Evolutionary conservation across 2,113 vertebrate genomes (phyloP), one percentile per base, ranked within the genome.

Genomic region (Emberiza fucata): DNA sequence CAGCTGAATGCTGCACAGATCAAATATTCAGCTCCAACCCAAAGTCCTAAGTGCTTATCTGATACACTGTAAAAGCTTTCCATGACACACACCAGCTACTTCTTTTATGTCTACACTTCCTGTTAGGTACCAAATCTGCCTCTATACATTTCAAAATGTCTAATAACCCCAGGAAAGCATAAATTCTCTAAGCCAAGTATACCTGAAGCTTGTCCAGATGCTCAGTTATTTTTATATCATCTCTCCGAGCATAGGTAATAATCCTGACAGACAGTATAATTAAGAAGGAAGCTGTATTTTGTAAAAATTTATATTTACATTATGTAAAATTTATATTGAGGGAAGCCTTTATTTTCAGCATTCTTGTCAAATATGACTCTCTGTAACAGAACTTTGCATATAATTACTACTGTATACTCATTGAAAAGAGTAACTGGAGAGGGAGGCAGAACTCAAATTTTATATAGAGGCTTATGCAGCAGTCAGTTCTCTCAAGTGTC

Each of bases 1-100:
- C 85, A 85, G 81, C 48, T 90, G 92, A 90, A 90, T 54, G 59
- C 56, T 68, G 71, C 50, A 37, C 3, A 11, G 79, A 93, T 94
- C 87, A 88, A 85, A 95, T 86, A 96, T 70, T 94, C 92, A 94
- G 60, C 60, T 93, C 39, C 57, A 88, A 83, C 35, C 56, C 56
- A 73, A 92, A 81, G 56, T 86, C 53, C 57, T 86, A 75, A 90
- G 61, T 84, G 53, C 76, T 75, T 90, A 81, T 65, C 56, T 88
- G 60, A 83, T 75, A 81, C 18, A 64, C 47, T 37, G 33, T 64
- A 81, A 95, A 96, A 97, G 85, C 79, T 86, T 94, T 81, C 93
- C 56, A 45, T 57, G 76, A 71, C 71, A 93, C 33, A 47, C 3
- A 9, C 59, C 39, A 88, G 60, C 42, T 73, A 66, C 60, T 72